Evolutionary conservation across 37 sponge, comb jelly and placozoan genomes (phyloP).

Genomic region (Mnemiopsis leidyi): DNA sequence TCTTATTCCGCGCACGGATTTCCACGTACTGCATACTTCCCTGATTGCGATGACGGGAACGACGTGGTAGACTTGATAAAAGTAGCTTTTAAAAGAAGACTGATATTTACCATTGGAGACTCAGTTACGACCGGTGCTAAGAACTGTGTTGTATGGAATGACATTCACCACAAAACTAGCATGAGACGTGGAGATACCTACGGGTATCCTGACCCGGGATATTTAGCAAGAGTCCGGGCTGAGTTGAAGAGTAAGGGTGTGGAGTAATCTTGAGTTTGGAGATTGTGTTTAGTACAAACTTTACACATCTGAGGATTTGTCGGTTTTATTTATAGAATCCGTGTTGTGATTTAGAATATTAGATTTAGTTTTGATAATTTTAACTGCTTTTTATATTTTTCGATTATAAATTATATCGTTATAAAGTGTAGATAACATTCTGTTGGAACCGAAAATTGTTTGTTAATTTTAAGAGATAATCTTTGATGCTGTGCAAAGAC

Average conservation of each 20-base stretch:
- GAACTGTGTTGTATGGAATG: slow-evolving; percentile 95
- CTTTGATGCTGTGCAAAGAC: too few species aligned
- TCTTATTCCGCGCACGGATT: slow-evolving; percentile 78
- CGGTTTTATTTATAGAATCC: too few species aligned
- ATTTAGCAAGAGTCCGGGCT: slow-evolving; percentile 81
- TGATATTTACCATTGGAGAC: slow-evolving; percentile 95
- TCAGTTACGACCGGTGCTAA: slow-evolving; percentile 85
- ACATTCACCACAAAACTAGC: slow-evolving; percentile 98
- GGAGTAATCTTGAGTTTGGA: too few species aligned
- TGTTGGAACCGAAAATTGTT: too few species aligned
- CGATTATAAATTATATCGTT: too few species aligned
- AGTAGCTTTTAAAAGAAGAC: slow-evolving; percentile 85
- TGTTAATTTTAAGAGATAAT: too few species aligned
- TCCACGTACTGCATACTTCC: slow-evolving; percentile 90
- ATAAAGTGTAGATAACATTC: too few species aligned
- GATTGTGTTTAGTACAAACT: too few species aligned
- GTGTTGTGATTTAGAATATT: too few species aligned
- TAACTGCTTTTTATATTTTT: too few species aligned
- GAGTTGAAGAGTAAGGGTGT: slow-evolving; percentile 95
- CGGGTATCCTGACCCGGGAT: slow-evolving; percentile 96
- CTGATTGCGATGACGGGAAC: slow-evolving; percentile 81
- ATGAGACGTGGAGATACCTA: slow-evolving; percentile 70
- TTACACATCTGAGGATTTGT: too few species aligned
- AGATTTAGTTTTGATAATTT: too few species aligned
- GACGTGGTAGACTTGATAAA: slow-evolving; percentile 82